Base-by-base conservation (phyloP, 1,140 invertebrate genomes). In the Drosophila kohkoa region DNA sequence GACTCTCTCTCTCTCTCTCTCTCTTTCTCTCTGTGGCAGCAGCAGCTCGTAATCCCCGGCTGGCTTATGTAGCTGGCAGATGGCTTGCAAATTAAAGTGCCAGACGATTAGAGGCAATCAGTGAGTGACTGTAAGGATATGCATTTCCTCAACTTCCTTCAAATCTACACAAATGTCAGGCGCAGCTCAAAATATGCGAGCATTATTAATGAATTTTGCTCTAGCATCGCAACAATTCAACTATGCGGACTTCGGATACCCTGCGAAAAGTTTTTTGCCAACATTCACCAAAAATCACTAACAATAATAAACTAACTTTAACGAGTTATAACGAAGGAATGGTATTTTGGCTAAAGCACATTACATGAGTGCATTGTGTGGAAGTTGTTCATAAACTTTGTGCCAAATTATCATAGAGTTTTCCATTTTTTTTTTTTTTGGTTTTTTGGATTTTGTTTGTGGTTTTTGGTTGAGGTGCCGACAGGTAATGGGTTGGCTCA, bases 11-110 rank as follows among this genome's bases (percentile, higher is more conserved):
- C 20, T 20, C 20, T 20, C 16, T 16, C 20, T 25, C 20, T 25
- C 20, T 25, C 20, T 20, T 25, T 25, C 3, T 25, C 20, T 25
- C 20, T 25, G 20, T 25, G 35, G 7, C 5, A 13, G 30, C 51
- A 54, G 51, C 30, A 77, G 75, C 75, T 72, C 64, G 65, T 86
- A 87, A 82, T 87, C 79, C 81, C 49, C 25, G 64, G 45, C 64
- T 65, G 82, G 82, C 82, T 85, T 85, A 85, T 63, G 77, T 67
- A 82, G 77, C 73, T 76, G 77, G 43, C 77, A 83, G 81, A 54
- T 76, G 80, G 81, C 57, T 72, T 70, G 75, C 76, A 87, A 86
- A 87, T 86, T 87, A 87, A 86, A 86, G 79, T 79, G 79, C 79
- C 75, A 68, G 75, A 48, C 79, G 67, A 87, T 86, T 86, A 87